A percentile compares a stretch with the other conserved stretches of the same genome.
phyloP scores from a whole-genome alignment of 2,797 vertebrate genomes.

The Etheostoma perlongum region DNA sequence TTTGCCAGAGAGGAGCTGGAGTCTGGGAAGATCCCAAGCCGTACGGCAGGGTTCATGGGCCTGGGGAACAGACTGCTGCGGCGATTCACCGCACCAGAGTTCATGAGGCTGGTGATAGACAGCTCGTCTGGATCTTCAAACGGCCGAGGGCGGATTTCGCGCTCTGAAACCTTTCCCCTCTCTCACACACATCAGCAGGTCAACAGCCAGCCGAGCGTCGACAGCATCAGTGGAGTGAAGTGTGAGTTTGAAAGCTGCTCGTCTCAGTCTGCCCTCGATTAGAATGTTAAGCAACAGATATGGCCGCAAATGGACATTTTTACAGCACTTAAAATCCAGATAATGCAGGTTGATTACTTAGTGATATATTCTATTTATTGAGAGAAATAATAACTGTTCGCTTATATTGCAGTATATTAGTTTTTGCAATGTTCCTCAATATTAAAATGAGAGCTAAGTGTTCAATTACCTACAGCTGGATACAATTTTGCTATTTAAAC shows the following conservation, averaged over 20 bases:
- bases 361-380: constrained; percentile 15
- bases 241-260: constrained; percentile 86
- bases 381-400: constrained; percentile 28
- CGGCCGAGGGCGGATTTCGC: constrained; percentile 80
- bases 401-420: constrained; percentile 47
- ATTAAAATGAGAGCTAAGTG: constrained; percentile 14
- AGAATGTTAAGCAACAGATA: constrained; percentile 32
- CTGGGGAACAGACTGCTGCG: constrained; percentile 84
- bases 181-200: constrained; percentile 83
- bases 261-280: constrained; percentile 68
- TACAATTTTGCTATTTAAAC: constrained; percentile 46
- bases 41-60: constrained; percentile 65
- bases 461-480: constrained; percentile 28
- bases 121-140: constrained; percentile 67
- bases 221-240: constrained; percentile 86
- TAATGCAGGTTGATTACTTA: constrained; percentile 17
- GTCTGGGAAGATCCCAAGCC: constrained; percentile 66
- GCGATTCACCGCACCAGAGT: constrained; percentile 87
- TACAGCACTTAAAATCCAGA: constrained; percentile 31
- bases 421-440: constrained; percentile 43
- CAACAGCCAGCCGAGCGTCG: constrained; percentile 85
- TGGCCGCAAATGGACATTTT: constrained; percentile 10
- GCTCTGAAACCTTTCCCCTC: constrained; percentile 86
- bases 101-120: constrained; percentile 85
- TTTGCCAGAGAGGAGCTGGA: constrained; percentile 74